Conservation (phyloP, 2,888 invertebrate species). For the Marasmarcha lunaedactyla region DNA sequence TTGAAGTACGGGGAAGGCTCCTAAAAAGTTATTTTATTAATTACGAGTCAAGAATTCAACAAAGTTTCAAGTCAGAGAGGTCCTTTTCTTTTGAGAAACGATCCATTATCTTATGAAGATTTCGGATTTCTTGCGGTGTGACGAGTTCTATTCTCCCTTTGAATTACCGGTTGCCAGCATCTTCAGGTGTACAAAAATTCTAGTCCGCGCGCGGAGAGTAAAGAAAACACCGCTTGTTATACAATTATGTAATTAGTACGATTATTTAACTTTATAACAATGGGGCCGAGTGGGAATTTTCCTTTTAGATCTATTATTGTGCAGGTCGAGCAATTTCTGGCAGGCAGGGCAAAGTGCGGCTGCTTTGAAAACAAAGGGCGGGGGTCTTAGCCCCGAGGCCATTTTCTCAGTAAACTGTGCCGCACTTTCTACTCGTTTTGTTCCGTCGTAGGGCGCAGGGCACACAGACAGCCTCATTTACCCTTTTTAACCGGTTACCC, state of each 20-base stretch:
- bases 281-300: no score
- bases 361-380: conserved; percentile 53
- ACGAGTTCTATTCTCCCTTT: background rate
- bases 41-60: conserved; percentile 70
- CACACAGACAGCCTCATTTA: conserved; percentile 44
- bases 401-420: conserved; percentile 51
- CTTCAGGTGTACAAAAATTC: background rate
- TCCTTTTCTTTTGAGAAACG: conserved; percentile 61
- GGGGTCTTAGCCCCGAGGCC: conserved; percentile 42
- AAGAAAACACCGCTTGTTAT: no score
- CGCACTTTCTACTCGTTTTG: conserved; percentile 48
- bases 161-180: background rate
- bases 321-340: conserved; percentile 13
- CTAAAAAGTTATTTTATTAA: conserved; percentile 72
- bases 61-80: conserved; percentile 61
- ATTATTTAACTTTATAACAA: no score
- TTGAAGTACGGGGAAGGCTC: conserved; percentile 66
- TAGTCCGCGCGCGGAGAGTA: background rate
- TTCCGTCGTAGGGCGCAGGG: conserved; percentile 40
- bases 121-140: conserved; percentile 64
- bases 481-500: conserved; percentile 34
- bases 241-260: no score
- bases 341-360: conserved; percentile 16
- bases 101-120: conserved; percentile 70
- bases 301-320: no score